Conservation (phyloP, 1,140 invertebrate genomes). For the Drosophila bifasciata region DNA sequence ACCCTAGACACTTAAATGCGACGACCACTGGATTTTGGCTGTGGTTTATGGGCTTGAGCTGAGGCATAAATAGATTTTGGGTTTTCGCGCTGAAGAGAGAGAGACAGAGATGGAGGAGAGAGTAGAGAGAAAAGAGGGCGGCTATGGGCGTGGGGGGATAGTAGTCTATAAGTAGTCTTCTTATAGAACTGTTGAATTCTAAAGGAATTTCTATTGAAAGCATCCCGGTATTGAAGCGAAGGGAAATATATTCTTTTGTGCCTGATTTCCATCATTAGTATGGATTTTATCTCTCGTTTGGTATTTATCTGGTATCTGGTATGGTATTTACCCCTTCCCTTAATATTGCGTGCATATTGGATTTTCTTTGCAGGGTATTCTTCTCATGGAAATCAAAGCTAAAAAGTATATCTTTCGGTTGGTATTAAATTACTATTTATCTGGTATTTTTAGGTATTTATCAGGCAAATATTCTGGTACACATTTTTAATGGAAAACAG, state of each 20-base stretch:
- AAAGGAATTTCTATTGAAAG: background rate
- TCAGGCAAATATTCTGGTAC: too few species aligned
- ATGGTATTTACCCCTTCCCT: background rate
- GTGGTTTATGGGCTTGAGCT: slow-evolving; percentile 76
- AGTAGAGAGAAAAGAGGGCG: background rate
- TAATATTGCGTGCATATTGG: background rate
- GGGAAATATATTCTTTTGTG: too few species aligned
- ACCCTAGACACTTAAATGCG: slow-evolving; percentile 70
- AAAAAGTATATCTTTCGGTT: too few species aligned
- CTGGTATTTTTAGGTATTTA: too few species aligned
- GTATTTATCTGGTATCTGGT: background rate
- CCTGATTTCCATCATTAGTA: background rate
- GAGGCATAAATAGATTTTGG: slow-evolving; percentile 74
- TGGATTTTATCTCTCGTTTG: background rate
- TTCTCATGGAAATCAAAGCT: too few species aligned
- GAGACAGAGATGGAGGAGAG: background rate
- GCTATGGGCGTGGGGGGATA: background rate
- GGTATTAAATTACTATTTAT: too few species aligned
- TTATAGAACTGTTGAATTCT: background rate
- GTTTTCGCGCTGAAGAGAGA: slow-evolving; percentile 26
- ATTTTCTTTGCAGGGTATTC: too few species aligned
- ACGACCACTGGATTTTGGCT: slow-evolving; percentile 80
- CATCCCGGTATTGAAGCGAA: too few species aligned
- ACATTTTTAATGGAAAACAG: too few species aligned
- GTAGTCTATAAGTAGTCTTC: background rate